Base-by-base conservation (phyloP, 1,140 invertebrate species). In the Mactra quadrangularis region DNA sequence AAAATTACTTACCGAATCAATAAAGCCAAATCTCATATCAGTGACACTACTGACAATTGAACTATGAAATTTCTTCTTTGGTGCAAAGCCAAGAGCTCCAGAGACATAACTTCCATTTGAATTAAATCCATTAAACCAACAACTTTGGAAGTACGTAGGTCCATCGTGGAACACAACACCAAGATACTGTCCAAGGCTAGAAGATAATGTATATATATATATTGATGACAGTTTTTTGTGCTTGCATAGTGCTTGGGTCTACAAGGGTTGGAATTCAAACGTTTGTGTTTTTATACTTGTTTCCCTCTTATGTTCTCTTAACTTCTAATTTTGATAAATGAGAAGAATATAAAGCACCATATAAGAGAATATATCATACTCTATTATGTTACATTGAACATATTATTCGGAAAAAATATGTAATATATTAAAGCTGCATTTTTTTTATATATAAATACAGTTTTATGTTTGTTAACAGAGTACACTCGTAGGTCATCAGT, bases 11-110 rank as follows among this genome's bases (percentile, higher is more conserved):
- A 72, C 70, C 31, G 29, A 47, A 59, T 75, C 72, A 38, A 41
- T 19, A 47, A 60, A 75, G 1, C 72, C 72, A 60, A 75, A 75
- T 47, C 57, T 60, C 53, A 75, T 55, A n/a, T 75, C 27, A 7
- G 3, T 60, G 1, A 60, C 57, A 45, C 19, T 38, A 27, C 50
- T 75, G 17, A 31, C 53, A 4, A 75, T 53, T 0, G 72, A 75
- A 25, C n/a, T 60, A 19, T 57, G 31, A 25, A 57, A 60, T 50
- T 75, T 75, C 15, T 47, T 47, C 17, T 75, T 59, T 3, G 72
- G 53, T 31, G 52, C 38, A 31, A 75, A 75, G 1, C 35, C 72
- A 33, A 75, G 38, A 9, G 72, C 72, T 15, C 50, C 53, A 31
- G 72, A 15, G 6, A 57, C 22, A 22, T 50, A 68, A 27, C 13